Evolutionary conservation across 2,797 vertebrate genomes (phyloP), one percentile per base, ranked within the genome.

Genomic region (Rhinatrema bivittatum): DNA sequence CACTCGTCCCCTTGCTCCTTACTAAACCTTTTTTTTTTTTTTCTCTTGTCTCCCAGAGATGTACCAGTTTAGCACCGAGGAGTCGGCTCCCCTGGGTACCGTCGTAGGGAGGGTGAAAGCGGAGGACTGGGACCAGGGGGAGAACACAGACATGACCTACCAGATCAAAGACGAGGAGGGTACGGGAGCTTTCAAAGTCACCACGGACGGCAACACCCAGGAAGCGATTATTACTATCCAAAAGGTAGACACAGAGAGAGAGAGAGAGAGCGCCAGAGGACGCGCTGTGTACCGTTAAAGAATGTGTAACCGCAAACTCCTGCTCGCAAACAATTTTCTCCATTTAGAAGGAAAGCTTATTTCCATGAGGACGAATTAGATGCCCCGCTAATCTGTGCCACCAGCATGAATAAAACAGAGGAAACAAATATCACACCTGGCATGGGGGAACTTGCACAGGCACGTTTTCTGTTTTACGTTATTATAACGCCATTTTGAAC

Each of bases 71-170:
- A 89, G 87, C 10, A 72, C 96, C 29, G 83, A 85, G 1, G 94
- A 99, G 72, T 88, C 88, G 0, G 89, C 86, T 1, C 78, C 86
- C 0, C 68, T 91, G 1, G 93, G 92, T 55, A 91, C 90, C 0
- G 82, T 91, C 0, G 76, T 99, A 4, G 94, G 96, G 23, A 77
- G 89, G 0, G 82, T 98, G 67, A 94, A 90, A 58, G 96, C 94
- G 11, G 91, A 89, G 3, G 96, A 99, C 29, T 86, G 87, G 0
- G 96, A 99, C 34, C 90, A 97, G 67, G 96, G 91, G 0, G 92
- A 94, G 60, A 99, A 99, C 76, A 97, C 94, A 0, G 94, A 99
- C 64, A 98, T 99, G 94, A 91, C 77, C 7, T 99, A 98, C 24
- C 87, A 89, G 65, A 87, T 97, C 61, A 91, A 88, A 66, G 87